These are phyloP conservation scores for Lepidochrysops patricia DNA, from an alignment of 2,888 invertebrate species.

Conservation along the genomic window DNA sequence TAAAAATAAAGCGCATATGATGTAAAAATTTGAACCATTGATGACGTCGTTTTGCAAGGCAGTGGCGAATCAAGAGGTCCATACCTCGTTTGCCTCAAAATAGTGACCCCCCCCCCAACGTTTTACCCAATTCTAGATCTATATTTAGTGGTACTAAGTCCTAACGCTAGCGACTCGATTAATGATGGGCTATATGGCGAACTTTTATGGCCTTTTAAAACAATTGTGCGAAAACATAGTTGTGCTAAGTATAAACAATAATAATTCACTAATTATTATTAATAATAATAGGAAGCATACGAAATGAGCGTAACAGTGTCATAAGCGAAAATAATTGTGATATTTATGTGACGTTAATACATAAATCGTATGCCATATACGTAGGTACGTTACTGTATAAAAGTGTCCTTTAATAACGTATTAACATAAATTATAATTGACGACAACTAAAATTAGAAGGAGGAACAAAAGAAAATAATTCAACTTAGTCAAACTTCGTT, in stretches of 20 bases:
- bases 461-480: neutral
- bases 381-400: neutral
- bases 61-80: neutral
- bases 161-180: neutral
- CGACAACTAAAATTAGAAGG: neutral
- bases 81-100: neutral
- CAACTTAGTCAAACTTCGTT: neutral
- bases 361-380: too few species aligned
- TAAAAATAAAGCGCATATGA: neutral
- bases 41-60: neutral
- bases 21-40: neutral
- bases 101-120: neutral
- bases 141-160: neutral
- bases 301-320: neutral
- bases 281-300: neutral
- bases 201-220: neutral
- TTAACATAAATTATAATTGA: neutral
- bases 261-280: neutral
- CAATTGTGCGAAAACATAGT: slow-evolving; percentile 8
- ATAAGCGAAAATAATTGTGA: neutral
- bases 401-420: neutral
- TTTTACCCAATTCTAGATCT: neutral
- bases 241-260: neutral
- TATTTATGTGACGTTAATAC: neutral
- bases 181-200: neutral